Evolutionary conservation across 2,888 invertebrate species (phyloP).

Genomic region (Drosophila ezoana): DNA sequence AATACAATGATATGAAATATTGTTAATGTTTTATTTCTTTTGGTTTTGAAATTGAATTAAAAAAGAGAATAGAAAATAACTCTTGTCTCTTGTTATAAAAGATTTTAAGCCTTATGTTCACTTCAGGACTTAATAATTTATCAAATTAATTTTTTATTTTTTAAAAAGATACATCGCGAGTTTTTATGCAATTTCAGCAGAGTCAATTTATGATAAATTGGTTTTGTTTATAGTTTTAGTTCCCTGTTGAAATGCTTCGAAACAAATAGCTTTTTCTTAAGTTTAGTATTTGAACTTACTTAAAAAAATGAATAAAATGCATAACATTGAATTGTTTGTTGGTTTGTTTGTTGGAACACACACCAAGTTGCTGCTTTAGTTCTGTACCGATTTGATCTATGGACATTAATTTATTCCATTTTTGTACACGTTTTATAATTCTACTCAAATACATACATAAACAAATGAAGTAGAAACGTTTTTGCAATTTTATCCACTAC

Average conservation of each 20-base stretch:
- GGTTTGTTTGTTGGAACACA: constrained; percentile 64
- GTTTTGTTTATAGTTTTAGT: constrained; percentile 54
- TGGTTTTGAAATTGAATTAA: background rate
- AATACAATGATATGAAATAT: background rate
- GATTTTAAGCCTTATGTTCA: constrained; percentile 8
- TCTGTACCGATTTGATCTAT: constrained; percentile 60
- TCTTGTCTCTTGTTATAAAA: background rate
- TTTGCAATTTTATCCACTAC: constrained; percentile 71
- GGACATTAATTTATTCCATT: constrained; percentile 38
- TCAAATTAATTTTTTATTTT: constrained; percentile 8
- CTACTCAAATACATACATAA: constrained; percentile 54
- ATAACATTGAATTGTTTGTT: constrained; percentile 65
- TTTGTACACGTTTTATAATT: constrained; percentile 54
- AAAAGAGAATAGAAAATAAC: background rate
- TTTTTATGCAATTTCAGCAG: constrained; percentile 79
- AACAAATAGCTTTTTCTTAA: constrained; percentile 55
- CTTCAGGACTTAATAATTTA: constrained; percentile 9
- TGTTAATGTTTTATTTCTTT: background rate
- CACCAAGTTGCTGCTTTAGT: constrained; percentile 59
- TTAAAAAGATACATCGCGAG: constrained; percentile 28
- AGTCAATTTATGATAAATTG: constrained; percentile 53
- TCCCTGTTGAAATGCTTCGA: constrained; percentile 42
- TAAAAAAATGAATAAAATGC: constrained; percentile 36
- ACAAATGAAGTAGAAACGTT: constrained; percentile 68
- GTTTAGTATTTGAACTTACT: constrained; percentile 50